Percentiles rank a stretch among this genome's conserved stretches.
These are phyloP conservation scores for Drosophila recens DNA, from an alignment of 2,888 invertebrate genomes.

Conservation along the genomic window DNA sequence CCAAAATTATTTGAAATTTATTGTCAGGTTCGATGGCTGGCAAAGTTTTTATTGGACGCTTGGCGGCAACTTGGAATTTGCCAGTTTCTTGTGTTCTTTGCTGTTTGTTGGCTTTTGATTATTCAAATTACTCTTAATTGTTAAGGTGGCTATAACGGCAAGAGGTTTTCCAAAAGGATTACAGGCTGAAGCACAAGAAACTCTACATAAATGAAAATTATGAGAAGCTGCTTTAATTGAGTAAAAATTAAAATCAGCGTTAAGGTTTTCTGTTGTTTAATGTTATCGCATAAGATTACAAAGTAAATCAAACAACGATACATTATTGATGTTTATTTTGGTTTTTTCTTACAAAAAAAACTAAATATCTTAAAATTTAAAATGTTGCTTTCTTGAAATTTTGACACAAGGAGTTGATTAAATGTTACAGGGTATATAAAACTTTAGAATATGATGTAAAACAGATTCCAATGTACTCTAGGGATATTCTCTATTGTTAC, in stretches of 20 bases:
- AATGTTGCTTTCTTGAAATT: no score
- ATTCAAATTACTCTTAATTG: constrained; percentile 77
- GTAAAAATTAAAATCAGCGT: background rate
- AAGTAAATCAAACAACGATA: no score
- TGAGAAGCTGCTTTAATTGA: background rate
- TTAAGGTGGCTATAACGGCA: constrained; percentile 66
- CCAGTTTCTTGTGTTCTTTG: constrained; percentile 55
- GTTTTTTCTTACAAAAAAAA: no score
- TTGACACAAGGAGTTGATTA: no score
- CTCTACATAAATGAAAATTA: background rate
- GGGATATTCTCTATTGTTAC: constrained; percentile 4
- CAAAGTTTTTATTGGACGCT: constrained; percentile 73
- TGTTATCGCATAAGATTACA: background rate
- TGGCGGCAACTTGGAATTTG: constrained; percentile 39
- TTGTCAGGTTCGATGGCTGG: constrained; percentile 76
- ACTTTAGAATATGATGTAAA: background rate
- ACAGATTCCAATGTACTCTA: background rate
- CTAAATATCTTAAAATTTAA: no score
- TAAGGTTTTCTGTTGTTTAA: background rate
- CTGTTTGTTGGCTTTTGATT: constrained; percentile 78
- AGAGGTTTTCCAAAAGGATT: constrained; percentile 25
- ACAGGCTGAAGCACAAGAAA: background rate
- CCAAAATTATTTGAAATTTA: constrained; percentile 74
- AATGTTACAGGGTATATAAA: background rate
- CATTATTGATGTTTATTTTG: background rate